Conservation (phyloP, 2,797 vertebrate genomes). For the Aulostomus chinensis region DNA sequence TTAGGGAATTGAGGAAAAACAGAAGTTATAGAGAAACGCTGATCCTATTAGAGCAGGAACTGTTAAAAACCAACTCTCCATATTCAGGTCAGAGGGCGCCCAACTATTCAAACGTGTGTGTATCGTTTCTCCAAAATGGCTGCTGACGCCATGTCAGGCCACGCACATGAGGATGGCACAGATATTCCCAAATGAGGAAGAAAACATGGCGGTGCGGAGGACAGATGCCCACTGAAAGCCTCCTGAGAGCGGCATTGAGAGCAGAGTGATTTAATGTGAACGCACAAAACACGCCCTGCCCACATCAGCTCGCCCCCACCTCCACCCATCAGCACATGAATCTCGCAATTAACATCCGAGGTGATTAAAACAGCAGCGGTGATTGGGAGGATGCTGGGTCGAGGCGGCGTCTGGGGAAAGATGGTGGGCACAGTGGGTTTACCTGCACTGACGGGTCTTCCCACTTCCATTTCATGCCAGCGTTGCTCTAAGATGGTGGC, state of each 20-base stretch:
- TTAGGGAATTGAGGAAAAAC: too few relatives aligned
- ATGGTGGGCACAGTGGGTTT: slow-evolving; percentile 41
- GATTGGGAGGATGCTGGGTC: slow-evolving; percentile 25
- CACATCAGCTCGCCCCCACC: slow-evolving; percentile 53
- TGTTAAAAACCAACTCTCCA: too few relatives aligned
- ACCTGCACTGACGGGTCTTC: slow-evolving; percentile 72
- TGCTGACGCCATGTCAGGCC: slow-evolving; percentile 68
- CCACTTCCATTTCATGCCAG: slow-evolving; percentile 84
- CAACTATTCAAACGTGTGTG: not conserved
- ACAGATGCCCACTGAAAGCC: slow-evolving; percentile 79
- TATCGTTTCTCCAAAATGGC: slow-evolving; percentile 73
- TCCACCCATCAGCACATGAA: slow-evolving; percentile 52
- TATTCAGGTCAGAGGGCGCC: too few relatives aligned
- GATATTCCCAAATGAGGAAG: slow-evolving; percentile 69
- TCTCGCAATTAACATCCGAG: slow-evolving; percentile 78
- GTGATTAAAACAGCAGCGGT: slow-evolving; percentile 79
- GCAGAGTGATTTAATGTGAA: slow-evolving; percentile 75
- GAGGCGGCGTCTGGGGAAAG: slow-evolving; percentile 19
- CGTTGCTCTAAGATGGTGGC: slow-evolving; percentile 84
- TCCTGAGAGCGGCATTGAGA: slow-evolving; percentile 71
- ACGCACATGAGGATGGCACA: slow-evolving; percentile 60
- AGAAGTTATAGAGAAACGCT: too few relatives aligned
- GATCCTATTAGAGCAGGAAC: too few relatives aligned
- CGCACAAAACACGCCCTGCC: slow-evolving; percentile 63
- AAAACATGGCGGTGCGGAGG: slow-evolving; percentile 63